Evolutionary conservation across 2,888 invertebrate genomes (phyloP).

Genomic region (Helicoverpa assulta): DNA sequence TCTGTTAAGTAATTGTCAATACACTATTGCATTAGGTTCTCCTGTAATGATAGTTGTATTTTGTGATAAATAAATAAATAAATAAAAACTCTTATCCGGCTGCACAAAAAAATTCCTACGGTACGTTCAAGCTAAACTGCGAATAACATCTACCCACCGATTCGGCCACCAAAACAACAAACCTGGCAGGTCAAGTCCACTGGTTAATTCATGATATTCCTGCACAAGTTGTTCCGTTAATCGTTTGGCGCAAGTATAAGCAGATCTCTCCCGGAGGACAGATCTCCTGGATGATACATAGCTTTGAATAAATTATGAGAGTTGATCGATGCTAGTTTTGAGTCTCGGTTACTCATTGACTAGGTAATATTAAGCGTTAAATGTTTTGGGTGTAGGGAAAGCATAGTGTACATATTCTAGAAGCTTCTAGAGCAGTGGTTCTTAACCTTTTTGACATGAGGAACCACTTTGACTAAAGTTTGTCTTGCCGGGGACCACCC

Average conservation of each 20-base stretch:
- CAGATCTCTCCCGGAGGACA: slow-evolving; percentile 71
- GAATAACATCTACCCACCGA: not conserved
- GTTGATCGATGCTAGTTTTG: slow-evolving; percentile 70
- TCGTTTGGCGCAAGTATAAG: slow-evolving; percentile 77
- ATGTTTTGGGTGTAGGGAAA: not conserved
- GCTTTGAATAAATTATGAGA: slow-evolving; percentile 80
- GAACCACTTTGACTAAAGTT: too few relatives aligned
- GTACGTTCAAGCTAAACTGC: too few relatives aligned
- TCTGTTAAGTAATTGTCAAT: too few relatives aligned
- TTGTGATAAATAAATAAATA: too few relatives aligned
- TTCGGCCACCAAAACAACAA: not conserved
- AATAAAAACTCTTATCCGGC: too few relatives aligned
- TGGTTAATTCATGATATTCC: slow-evolving; percentile 64
- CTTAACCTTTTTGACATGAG: too few relatives aligned
- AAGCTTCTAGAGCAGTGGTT: too few relatives aligned
- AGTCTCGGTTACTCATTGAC: slow-evolving; percentile 22
- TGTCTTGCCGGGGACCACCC: too few relatives aligned
- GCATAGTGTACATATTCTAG: not conserved
- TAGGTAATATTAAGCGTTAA: slow-evolving; percentile 20
- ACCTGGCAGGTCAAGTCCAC: slow-evolving; percentile 48
- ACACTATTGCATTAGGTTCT: too few relatives aligned
- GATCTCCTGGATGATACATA: slow-evolving; percentile 79
- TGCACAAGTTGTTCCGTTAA: slow-evolving; percentile 69
- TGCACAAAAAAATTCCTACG: too few relatives aligned
- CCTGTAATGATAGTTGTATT: too few relatives aligned